Evolutionary conservation across 2,888 invertebrate species (phyloP), one percentile per base, ranked within the genome.

Genomic region (Tromatobia lineatoria): DNA sequence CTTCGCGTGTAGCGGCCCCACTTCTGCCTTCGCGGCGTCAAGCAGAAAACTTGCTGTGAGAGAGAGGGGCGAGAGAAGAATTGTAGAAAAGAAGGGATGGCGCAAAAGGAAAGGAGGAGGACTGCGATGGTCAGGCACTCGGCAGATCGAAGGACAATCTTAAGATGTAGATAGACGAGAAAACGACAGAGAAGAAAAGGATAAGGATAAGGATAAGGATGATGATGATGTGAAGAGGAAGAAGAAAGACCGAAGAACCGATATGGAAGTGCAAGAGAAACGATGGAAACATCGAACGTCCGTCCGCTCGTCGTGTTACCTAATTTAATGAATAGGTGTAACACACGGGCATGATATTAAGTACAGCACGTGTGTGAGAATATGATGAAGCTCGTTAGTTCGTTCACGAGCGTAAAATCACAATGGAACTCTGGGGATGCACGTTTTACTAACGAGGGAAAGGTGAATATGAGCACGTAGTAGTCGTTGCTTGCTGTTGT

Each of bases 271-370:
- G 80, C 83, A 66, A 50, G 45, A 75, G 25, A 13, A 64, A 52
- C 38, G 45, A 75, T 42, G 66, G 10, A 81, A 69, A 66, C 50
- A 59, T 75, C 29, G 59, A 73, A 67, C 18, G 42, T 70, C 52
- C 86, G 87, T 86, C 87, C 84, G 83, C 71, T 88, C 87, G 87
- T 89, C 20, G 61, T 88, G 90, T 92, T 91, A 89, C 90, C 90
- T 88, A 91, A 91, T 90, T 91, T 89, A 90, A 91, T 88, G 90
- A 90, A 89, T 86, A 85, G 83, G 64, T 76, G n/a, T 52, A 34
- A 69, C 61, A 50, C 34, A 23, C 42, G 64, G 25, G 50, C 59
- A 64, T n/a, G n/a, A 7, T 34, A 34, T 61, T 61, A 29, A 82
- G 61, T 67, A 50, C 18, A 23, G 66, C 74, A 80, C 78, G 81